Evolutionary conservation across 2,113 vertebrate genomes (phyloP).

Genomic region (Python bivittatus): DNA sequence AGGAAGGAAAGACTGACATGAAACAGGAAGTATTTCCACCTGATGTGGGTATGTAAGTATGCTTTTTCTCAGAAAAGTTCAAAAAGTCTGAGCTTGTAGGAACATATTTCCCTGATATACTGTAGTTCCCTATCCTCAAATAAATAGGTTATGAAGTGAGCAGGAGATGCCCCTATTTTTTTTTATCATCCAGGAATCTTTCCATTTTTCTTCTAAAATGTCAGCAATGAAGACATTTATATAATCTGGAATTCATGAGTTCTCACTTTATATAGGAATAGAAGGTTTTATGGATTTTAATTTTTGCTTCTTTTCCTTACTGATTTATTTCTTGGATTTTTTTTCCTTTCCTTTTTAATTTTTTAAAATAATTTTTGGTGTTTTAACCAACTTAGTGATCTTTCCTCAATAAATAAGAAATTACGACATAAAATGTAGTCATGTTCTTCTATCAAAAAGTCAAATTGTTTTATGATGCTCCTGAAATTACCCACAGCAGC

Average conservation of each 20-base stretch:
- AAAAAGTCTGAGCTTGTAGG: neutral
- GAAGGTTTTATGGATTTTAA: neutral
- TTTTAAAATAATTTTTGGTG: neutral
- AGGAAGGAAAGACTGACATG: too few species aligned
- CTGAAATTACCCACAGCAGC: neutral
- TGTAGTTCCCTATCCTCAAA: neutral
- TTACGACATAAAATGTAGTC: neutral
- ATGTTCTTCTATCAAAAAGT: neutral
- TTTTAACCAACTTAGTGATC: neutral
- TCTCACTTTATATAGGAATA: neutral
- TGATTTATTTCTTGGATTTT: neutral
- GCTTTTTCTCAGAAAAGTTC: neutral
- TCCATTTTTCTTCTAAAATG: neutral
- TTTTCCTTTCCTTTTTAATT: neutral
- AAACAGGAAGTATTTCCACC: neutral
- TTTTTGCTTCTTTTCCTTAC: neutral
- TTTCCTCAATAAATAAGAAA: neutral
- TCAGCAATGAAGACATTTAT: neutral
- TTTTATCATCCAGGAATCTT: neutral
- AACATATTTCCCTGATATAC: neutral
- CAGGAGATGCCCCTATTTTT: neutral
- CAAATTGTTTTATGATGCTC: neutral
- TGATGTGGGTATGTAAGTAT: neutral
- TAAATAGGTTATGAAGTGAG: neutral
- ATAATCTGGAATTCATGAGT: neutral